These are phyloP conservation scores for Rattus rattus DNA, from an alignment of 2,113 vertebrate genomes.

Conservation along the genomic window DNA sequence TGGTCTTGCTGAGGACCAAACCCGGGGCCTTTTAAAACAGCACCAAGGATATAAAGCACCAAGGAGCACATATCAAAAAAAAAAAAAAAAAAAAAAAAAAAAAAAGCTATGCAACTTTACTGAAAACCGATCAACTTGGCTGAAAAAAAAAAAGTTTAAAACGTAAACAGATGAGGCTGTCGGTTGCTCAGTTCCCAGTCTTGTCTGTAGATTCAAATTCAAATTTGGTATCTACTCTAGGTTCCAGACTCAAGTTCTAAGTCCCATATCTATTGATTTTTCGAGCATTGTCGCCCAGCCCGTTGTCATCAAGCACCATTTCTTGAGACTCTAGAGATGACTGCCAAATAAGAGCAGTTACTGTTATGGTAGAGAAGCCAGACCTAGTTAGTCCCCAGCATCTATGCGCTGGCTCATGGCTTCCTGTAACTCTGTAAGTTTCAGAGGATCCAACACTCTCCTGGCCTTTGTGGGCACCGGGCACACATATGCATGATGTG, in stretches of 20 bases:
- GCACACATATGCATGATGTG: neutral
- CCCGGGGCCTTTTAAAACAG: neutral
- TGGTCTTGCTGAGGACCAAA: neutral
- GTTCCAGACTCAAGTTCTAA: neutral
- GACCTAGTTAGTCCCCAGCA: neutral
- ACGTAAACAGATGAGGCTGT: neutral
- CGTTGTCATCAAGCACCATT: neutral
- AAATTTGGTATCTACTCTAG: neutral
- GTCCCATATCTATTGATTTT: neutral
- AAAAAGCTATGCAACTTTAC: neutral
- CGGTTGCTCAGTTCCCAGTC: neutral
- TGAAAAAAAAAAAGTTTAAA: neutral
- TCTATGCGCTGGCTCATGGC: neutral
- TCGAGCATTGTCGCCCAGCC: neutral
- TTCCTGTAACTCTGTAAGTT: neutral
- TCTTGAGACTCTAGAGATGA: neutral
- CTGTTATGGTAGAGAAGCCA: neutral
- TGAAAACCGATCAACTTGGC: neutral
- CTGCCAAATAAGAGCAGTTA: neutral
- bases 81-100: too few relatives aligned
- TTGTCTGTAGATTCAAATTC: neutral
- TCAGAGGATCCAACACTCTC: neutral
- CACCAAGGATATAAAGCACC: neutral
- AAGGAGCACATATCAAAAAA: neutral
- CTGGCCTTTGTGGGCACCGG: neutral